A percentile compares a stretch with the other conserved stretches of the same genome.
These are phyloP conservation scores for Galerucella calmariensis DNA, from an alignment of 2,888 invertebrate genomes.

Conservation along the genomic window DNA sequence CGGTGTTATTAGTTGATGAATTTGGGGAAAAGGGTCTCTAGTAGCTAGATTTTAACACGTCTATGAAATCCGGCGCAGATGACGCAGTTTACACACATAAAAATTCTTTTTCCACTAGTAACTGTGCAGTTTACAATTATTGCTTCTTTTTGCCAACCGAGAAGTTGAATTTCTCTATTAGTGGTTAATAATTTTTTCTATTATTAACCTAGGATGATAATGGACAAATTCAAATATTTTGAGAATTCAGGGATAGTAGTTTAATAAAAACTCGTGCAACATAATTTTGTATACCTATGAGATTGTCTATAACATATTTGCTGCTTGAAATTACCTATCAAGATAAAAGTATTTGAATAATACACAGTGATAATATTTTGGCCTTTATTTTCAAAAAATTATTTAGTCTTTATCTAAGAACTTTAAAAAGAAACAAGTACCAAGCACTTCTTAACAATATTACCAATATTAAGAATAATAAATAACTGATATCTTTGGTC, in stretches of 20 bases:
- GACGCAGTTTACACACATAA: neutral
- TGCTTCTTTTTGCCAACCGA: too few species aligned
- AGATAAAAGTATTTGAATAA: too few species aligned
- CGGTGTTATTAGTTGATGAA: conserved; percentile 1
- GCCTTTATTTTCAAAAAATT: neutral
- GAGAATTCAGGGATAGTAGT: too few species aligned
- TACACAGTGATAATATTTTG: neutral
- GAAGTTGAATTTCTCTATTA: too few species aligned
- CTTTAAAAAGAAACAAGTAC: conserved; percentile 28
- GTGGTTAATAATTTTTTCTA: too few species aligned
- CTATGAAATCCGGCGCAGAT: neutral
- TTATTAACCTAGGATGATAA: too few species aligned
- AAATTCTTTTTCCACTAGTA: neutral
- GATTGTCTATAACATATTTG: too few species aligned
- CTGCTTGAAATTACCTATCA: too few species aligned
- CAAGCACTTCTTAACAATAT: conserved; percentile 44
- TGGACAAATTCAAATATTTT: too few species aligned
- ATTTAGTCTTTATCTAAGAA: conserved; percentile 10
- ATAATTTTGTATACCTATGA: too few species aligned
- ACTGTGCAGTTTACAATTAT: too few species aligned
- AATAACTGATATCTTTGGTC: conserved; percentile 32
- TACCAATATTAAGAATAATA: conserved; percentile 41
- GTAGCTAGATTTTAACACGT: conserved; percentile 12
- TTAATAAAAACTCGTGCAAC: too few species aligned
- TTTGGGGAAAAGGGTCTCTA: neutral